phyloP scores from a whole-genome alignment of 2,888 invertebrate genomes.

The Caenorhabditis virilis region DNA sequence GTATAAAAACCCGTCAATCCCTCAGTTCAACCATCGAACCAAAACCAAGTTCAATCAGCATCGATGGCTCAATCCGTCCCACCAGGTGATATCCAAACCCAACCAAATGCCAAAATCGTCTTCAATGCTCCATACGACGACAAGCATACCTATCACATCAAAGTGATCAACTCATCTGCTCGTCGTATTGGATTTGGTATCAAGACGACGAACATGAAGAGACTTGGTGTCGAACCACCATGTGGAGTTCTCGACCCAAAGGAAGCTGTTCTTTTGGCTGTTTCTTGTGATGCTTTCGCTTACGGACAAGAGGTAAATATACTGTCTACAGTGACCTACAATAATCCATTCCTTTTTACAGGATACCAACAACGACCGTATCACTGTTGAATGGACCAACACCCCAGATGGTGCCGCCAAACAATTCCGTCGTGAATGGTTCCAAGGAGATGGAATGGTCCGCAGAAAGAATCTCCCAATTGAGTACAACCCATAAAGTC shows the following conservation, averaged over 20 bases:
- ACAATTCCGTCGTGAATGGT: constrained; percentile 58
- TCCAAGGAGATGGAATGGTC: constrained; percentile 58
- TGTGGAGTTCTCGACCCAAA: background rate
- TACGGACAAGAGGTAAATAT: too few relatives aligned
- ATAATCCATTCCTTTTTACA: too few relatives aligned
- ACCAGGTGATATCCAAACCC: constrained; percentile 37
- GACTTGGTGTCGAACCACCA: background rate
- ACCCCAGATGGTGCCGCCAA: constrained; percentile 52
- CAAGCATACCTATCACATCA: too few relatives aligned
- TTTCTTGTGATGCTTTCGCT: too few relatives aligned
- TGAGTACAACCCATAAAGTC: constrained; percentile 38
- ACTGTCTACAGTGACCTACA: too few relatives aligned
- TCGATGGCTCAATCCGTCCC: constrained; percentile 55
- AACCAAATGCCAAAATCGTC: constrained; percentile 7
- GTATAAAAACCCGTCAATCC: too few relatives aligned
- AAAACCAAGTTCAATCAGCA: too few relatives aligned
- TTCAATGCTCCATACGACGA: too few relatives aligned
- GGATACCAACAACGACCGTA: constrained; percentile 56
- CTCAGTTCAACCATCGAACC: too few relatives aligned
- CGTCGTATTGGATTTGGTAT: too few relatives aligned
- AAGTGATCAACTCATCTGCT: too few relatives aligned
- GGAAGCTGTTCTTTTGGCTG: background rate
- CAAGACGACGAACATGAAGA: too few relatives aligned
- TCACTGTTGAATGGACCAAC: constrained; percentile 57
- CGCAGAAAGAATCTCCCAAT: constrained; percentile 51